Conservation (phyloP, 2,888 invertebrate genomes). For the Trypoxylon attenuatum region DNA sequence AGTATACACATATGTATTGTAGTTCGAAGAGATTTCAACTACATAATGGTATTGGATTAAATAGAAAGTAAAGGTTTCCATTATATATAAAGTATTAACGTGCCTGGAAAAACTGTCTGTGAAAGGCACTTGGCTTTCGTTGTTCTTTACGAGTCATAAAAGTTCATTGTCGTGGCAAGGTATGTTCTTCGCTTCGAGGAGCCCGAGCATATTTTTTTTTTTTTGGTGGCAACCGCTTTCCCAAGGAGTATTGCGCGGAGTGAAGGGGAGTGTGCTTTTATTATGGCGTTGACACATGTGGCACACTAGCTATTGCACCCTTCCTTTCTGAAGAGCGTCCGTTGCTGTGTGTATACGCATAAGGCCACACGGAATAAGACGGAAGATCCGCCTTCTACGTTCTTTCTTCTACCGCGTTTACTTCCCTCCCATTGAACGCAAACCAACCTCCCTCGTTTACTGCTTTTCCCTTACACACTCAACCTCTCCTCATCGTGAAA, state of each 20-base stretch:
- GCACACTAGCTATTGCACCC: slow-evolving; percentile 48
- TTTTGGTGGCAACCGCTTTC: too few species aligned
- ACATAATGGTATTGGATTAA: too few species aligned
- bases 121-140: not conserved
- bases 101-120: too few species aligned
- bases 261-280: slow-evolving; percentile 47
- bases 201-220: not conserved
- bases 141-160: not conserved
- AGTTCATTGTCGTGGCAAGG: not conserved
- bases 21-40: too few species aligned
- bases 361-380: not conserved
- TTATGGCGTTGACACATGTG: slow-evolving; percentile 60
- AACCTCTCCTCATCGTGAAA: too few species aligned
- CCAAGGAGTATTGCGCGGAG: not conserved
- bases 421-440: slow-evolving; percentile 1
- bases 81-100: too few species aligned
- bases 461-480: too few species aligned
- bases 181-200: not conserved
- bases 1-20: too few species aligned
- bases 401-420: too few species aligned
- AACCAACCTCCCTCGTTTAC: not conserved
- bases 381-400: not conserved
- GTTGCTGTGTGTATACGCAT: slow-evolving; percentile 28
- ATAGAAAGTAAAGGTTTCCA: too few species aligned
- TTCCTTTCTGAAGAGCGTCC: slow-evolving; percentile 15